These are phyloP conservation scores for Eulacestoma nigropectus DNA, from an alignment of 2,113 vertebrate genomes.

Conservation along the genomic window DNA sequence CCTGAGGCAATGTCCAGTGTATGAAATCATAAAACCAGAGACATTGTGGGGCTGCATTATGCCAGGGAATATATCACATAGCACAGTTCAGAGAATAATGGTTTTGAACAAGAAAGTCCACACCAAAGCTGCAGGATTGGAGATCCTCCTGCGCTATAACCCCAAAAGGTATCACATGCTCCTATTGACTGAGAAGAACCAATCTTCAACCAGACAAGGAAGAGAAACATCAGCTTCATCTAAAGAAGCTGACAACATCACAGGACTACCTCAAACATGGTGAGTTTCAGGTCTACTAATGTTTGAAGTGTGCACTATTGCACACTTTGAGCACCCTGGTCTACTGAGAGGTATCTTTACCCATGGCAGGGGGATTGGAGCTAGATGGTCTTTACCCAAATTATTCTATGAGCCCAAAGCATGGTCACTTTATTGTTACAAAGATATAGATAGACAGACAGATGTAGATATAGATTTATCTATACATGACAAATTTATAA, in stretches of 20 bases:
- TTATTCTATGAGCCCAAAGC: background rate
- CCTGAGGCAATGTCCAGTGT: background rate
- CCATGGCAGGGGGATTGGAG: background rate
- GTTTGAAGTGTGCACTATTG: rapidly evolving
- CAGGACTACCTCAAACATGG: background rate
- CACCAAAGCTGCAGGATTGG: background rate
- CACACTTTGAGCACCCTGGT: background rate
- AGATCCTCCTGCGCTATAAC: background rate
- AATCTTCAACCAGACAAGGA: background rate
- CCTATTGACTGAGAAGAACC: background rate
- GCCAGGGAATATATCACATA: background rate
- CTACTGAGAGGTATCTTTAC: background rate
- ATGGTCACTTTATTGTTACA: background rate
- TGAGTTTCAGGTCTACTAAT: background rate
- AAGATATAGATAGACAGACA: background rate
- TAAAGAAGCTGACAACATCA: background rate
- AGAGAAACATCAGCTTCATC: background rate
- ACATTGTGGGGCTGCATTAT: background rate
- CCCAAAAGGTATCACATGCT: background rate
- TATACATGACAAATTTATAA: background rate
- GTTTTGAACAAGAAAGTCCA: background rate
- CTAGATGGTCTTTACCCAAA: background rate
- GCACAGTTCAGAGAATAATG: background rate
- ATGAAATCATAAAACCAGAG: background rate
- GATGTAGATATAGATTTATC: background rate